Evolutionary conservation across 2,888 invertebrate species (phyloP).

Genomic region (Holacanthella duospinosa): DNA sequence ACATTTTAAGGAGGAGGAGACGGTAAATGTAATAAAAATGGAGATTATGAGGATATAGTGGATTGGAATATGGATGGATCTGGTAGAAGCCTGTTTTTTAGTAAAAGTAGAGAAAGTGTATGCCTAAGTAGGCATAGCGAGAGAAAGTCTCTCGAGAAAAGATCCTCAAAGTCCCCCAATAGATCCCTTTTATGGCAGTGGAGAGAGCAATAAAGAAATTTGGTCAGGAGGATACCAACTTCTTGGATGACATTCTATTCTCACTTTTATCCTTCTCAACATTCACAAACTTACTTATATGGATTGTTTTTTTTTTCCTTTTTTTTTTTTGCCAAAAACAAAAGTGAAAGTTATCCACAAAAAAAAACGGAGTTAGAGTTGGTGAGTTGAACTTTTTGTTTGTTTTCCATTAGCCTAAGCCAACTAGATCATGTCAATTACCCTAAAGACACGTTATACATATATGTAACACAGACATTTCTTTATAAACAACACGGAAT

Average conservation of each 20-base stretch:
- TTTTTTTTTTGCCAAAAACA: too few species aligned
- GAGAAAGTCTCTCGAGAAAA: slow-evolving; percentile 12
- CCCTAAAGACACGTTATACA: too few species aligned
- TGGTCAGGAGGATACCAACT: not conserved
- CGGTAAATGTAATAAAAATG: slow-evolving; percentile 2
- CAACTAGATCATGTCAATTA: too few species aligned
- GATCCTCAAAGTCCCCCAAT: slow-evolving; percentile 2
- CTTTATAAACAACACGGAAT: too few species aligned
- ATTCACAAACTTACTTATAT: not conserved
- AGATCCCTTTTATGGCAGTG: slow-evolving; percentile 21
- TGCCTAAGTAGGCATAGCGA: not conserved
- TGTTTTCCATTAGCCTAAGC: not conserved
- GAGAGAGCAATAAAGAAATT: slow-evolving; percentile 24
- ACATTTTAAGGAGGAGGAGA: not conserved
- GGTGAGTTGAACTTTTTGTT: not conserved
- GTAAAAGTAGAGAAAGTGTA: not conserved
- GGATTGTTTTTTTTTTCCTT: too few species aligned
- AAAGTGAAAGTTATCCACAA: not conserved
- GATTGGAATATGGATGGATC: slow-evolving; percentile 1
- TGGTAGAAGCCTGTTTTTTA: not conserved
- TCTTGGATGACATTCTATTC: not conserved
- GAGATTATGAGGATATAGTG: slow-evolving; percentile 3
- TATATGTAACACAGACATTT: too few species aligned
- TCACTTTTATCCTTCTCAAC: not conserved
- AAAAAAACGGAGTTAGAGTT: not conserved